These are phyloP conservation scores for Napeogenes inachia DNA, from an alignment of 2,888 invertebrate species.

Conservation along the genomic window DNA sequence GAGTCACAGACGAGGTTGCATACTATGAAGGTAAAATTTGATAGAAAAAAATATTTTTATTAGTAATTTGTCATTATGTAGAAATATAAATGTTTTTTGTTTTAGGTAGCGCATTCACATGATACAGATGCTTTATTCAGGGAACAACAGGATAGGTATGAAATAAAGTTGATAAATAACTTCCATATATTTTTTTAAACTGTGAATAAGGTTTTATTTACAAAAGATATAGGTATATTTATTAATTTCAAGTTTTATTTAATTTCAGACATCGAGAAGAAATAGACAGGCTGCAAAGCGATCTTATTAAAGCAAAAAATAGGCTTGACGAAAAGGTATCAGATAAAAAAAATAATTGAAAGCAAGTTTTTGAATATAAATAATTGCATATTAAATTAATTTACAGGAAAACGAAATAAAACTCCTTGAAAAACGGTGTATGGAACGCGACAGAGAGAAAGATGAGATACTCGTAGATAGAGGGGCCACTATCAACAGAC, in stretches of 20 bases:
- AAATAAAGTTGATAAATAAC: background rate
- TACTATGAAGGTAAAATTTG: constrained; percentile 52
- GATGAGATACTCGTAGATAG: constrained; percentile 80
- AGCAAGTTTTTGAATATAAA: no score
- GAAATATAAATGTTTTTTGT: constrained; percentile 20
- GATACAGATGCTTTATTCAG: constrained; percentile 69
- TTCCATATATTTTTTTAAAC: background rate
- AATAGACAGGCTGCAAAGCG: constrained; percentile 72
- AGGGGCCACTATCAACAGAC: constrained; percentile 78
- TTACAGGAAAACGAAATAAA: constrained; percentile 72
- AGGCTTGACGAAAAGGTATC: constrained; percentile 72
- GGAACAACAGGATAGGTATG: constrained; percentile 70
- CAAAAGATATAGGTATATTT: no score
- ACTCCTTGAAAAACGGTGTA: constrained; percentile 71
- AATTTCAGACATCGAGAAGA: constrained; percentile 68
- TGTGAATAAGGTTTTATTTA: no score
- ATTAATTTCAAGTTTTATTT: background rate
- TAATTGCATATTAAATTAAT: no score
- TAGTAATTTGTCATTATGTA: background rate
- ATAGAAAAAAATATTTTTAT: constrained; percentile 1
- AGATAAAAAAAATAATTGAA: no score
- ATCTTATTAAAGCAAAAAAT: constrained; percentile 72
- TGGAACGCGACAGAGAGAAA: constrained; percentile 77
- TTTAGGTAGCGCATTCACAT: constrained; percentile 63
- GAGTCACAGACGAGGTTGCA: constrained; percentile 68